A percentile compares a stretch with the other conserved stretches of the same genome.
Conservation (phyloP, 2,113 vertebrate species). For the Pan troglodytes region DNA sequence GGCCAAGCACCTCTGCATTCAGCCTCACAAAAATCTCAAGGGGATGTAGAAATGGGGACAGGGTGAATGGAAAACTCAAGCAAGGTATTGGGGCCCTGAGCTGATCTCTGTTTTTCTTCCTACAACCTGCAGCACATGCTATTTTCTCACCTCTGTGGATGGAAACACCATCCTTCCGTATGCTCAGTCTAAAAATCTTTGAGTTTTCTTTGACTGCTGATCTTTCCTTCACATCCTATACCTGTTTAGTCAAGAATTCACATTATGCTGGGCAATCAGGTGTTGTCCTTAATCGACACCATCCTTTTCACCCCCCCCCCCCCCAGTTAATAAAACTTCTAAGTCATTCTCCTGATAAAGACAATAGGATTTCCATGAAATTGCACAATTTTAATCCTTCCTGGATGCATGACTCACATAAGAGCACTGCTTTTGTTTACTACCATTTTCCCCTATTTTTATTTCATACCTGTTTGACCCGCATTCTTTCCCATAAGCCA, state of each 20-base stretch:
- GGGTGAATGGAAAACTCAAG: not conserved
- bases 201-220: not conserved
- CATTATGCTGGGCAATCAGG: not conserved
- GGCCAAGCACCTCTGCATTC: too few relatives aligned
- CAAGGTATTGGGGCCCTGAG: not conserved
- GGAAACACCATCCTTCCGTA: not conserved
- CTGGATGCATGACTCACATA: not conserved
- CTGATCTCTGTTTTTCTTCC: not conserved
- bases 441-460: not conserved
- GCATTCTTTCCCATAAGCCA: not conserved
- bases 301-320: not conserved
- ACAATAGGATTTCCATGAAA: not conserved
- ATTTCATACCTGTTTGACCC: not conserved
- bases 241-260: not conserved
- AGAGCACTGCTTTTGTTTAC: not conserved
- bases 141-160: not conserved
- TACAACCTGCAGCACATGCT: not conserved
- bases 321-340: not conserved
- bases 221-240: not conserved
- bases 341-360: not conserved
- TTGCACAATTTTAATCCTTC: not conserved
- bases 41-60: too few relatives aligned
- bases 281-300: not conserved
- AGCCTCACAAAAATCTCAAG: too few relatives aligned
- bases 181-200: not conserved